Evolutionary conservation across 2,113 vertebrate genomes (phyloP).

Genomic region (Rhinogobius similis): DNA sequence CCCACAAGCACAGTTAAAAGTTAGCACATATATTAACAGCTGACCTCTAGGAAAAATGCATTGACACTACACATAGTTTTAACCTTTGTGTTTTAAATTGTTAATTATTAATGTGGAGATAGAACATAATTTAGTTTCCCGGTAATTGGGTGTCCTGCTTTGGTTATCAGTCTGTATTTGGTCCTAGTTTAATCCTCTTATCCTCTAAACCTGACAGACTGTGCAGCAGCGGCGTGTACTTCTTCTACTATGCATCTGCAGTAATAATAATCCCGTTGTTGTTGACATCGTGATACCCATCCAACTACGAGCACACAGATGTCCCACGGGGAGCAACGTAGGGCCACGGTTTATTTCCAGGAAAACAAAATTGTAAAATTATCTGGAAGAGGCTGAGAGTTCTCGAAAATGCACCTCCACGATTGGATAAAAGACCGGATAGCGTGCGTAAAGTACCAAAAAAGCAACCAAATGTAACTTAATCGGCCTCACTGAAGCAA

Average conservation of each 20-base stretch:
- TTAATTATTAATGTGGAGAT: background rate
- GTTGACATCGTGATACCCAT: conserved; percentile 61
- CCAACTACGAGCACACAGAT: conserved; percentile 35
- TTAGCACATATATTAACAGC: background rate
- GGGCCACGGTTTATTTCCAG: conserved; percentile 2
- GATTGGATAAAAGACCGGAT: background rate
- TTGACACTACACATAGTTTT: background rate
- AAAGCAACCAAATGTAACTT: background rate
- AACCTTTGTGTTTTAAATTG: background rate
- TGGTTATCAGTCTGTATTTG: conserved; percentile 36
- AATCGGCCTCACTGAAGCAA: background rate
- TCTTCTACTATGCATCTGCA: conserved; percentile 25
- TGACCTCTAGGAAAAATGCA: too few species aligned
- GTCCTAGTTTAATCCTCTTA: conserved; percentile 58
- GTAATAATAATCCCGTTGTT: conserved; percentile 66
- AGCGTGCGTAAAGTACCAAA: background rate
- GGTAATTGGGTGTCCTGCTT: conserved; percentile 27
- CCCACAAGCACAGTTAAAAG: background rate
- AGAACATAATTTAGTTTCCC: background rate
- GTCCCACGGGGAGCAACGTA: conserved; percentile 12
- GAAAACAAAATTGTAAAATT: accelerated
- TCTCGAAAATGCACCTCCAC: background rate
- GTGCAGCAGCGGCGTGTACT: conserved; percentile 38
- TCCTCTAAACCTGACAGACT: conserved; percentile 45
- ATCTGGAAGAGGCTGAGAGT: background rate